These are phyloP conservation scores for Anabas testudineus DNA, from an alignment of 2,797 vertebrate genomes.

Conservation along the genomic window DNA sequence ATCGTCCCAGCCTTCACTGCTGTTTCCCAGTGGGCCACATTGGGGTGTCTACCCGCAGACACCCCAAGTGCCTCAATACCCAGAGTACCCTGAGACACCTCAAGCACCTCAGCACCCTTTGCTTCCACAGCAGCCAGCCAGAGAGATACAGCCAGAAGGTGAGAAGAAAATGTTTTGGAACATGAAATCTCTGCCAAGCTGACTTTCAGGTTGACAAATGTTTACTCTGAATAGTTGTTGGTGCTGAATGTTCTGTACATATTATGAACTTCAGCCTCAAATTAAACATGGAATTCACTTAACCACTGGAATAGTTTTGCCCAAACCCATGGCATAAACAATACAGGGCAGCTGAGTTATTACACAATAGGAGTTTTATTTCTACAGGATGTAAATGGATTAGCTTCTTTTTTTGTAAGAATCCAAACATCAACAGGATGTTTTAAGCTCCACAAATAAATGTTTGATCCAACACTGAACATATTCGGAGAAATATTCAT, in stretches of 20 bases:
- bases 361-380: constrained; percentile 8
- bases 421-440: constrained; percentile 67
- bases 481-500: constrained; percentile 21
- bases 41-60: constrained; percentile 60
- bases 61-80: constrained; percentile 60
- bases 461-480: constrained; percentile 12
- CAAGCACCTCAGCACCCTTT: constrained; percentile 53
- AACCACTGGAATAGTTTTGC: constrained; percentile 39
- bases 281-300: constrained; percentile 40
- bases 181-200: constrained; percentile 10
- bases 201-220: constrained; percentile 33
- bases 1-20: constrained; percentile 61
- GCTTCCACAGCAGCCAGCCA: constrained; percentile 59
- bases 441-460: constrained; percentile 56
- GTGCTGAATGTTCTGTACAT: constrained; percentile 7
- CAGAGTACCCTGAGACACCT: constrained; percentile 56
- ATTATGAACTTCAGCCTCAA: background rate
- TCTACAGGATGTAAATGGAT: constrained; percentile 25
- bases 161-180: constrained; percentile 29
- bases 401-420: constrained; percentile 31
- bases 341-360: constrained; percentile 18
- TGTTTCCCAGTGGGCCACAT: constrained; percentile 26
- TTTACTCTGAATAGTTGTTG: constrained; percentile 18
- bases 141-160: constrained; percentile 65
- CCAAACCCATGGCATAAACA: constrained; percentile 27